Percentiles rank a stretch among this genome's conserved stretches.
phyloP scores from a whole-genome alignment of 2,113 vertebrate species.

The Hucho hucho region DNA sequence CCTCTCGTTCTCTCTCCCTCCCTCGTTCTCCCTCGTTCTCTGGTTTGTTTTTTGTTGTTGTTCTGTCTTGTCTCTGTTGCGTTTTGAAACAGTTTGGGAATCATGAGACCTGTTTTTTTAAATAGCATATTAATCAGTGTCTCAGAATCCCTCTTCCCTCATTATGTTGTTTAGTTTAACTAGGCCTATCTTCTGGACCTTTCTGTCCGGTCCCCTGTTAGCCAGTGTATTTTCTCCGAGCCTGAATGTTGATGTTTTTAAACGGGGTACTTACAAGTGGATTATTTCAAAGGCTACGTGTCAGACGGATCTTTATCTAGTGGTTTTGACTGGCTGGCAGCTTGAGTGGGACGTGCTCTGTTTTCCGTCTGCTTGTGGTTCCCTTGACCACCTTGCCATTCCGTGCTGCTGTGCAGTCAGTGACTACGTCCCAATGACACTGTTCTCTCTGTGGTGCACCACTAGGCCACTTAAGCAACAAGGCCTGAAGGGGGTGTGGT shows the following conservation, averaged over 20 bases:
- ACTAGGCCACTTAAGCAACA: too few species aligned
- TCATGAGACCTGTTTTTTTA: slow-evolving; percentile 32
- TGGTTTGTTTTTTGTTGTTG: neutral
- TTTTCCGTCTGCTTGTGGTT: slow-evolving; percentile 57
- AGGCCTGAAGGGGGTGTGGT: too few species aligned
- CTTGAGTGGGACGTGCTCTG: slow-evolving; percentile 50
- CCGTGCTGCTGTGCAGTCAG: slow-evolving; percentile 26
- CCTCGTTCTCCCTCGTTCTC: neutral
- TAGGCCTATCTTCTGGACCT: slow-evolving; percentile 21
- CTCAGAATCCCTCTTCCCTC: too few species aligned
- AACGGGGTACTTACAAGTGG: slow-evolving; percentile 64
- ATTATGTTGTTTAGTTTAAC: slow-evolving; percentile 11
- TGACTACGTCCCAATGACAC: too few species aligned
- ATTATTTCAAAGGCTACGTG: slow-evolving; percentile 70
- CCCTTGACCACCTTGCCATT: slow-evolving; percentile 21
- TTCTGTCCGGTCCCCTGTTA: slow-evolving; percentile 10
- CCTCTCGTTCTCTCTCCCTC: neutral
- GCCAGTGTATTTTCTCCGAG: slow-evolving; percentile 36
- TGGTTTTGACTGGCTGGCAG: slow-evolving; percentile 44
- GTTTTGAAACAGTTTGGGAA: slow-evolving; percentile 21
- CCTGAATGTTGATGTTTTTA: slow-evolving; percentile 58
- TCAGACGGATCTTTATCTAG: slow-evolving; percentile 67
- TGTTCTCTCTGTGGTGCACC: too few species aligned
- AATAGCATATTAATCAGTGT: slow-evolving; percentile 30
- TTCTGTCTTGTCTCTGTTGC: too few species aligned